Evolutionary conservation across 2,113 vertebrate genomes (phyloP).

Genomic region (Oriolus oriolus): DNA sequence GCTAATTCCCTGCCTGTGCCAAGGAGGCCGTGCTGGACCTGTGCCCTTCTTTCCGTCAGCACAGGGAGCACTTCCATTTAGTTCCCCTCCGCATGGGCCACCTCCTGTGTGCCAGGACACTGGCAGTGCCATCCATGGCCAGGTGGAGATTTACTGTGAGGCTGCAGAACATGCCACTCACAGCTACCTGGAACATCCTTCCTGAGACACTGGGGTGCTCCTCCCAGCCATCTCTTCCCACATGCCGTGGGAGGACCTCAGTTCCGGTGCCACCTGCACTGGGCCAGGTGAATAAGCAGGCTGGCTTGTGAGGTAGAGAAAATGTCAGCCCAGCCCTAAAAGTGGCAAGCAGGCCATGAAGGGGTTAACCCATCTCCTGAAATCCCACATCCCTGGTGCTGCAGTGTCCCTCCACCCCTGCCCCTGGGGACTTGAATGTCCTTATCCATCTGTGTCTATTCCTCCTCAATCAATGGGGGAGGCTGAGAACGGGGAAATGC

Average conservation of each 20-base stretch:
- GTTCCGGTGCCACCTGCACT: rapidly evolving
- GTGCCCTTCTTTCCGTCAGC: not conserved
- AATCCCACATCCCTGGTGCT: not conserved
- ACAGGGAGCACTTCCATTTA: not conserved
- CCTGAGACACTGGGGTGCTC: not conserved
- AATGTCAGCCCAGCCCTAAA: not conserved
- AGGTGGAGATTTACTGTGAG: not conserved
- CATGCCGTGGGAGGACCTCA: rapidly evolving
- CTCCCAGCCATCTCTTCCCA: not conserved
- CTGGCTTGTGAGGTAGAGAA: not conserved
- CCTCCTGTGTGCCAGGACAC: not conserved
- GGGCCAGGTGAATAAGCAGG: not conserved
- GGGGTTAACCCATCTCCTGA: not conserved
- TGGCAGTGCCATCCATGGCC: not conserved
- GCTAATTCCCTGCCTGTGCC: not conserved
- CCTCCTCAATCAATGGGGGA: not conserved
- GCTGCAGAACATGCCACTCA: rapidly evolving
- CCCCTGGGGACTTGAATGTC: not conserved
- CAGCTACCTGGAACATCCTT: not conserved
- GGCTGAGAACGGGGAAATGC: not conserved
- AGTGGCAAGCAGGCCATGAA: not conserved
- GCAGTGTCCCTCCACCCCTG: not conserved
- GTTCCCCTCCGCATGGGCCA: rapidly evolving
- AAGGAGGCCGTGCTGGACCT: not conserved
- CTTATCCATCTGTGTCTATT: not conserved